Evolutionary conservation across 2,113 vertebrate species (phyloP), one percentile per base, ranked within the genome.

Genomic region (Pedionomus torquatus): DNA sequence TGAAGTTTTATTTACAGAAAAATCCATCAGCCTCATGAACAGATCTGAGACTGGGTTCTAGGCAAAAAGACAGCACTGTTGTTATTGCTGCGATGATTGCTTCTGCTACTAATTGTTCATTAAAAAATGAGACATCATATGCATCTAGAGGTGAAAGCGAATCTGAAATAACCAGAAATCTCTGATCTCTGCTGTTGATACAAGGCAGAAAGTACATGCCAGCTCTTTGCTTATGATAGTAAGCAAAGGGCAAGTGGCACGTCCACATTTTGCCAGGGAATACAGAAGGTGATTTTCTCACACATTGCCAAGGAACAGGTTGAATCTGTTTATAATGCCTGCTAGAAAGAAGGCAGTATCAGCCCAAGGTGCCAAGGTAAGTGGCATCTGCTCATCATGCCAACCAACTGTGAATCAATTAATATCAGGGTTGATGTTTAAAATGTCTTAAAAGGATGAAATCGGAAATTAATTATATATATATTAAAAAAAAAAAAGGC

Each of bases 241-340:
- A 71, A 78, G 43, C 52, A 94, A 70, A 91, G 83, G 52, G 35
- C 43, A 87, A 92, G 52, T 41, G 61, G 65, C 60, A 87, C 4
- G 18, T 87, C 74, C 74, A 28, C 30, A 17, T 72, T 93, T 93
- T 91, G 65, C 65, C 91, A 89, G 72, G 46, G 39, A 84, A 68
- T 79, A 41, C 89, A 96, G 84, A 84, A 87, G 77, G 52, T 89
- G 66, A 57, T 93, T 89, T 95, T 61, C 61, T 57, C 89, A 82
- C 70, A 49, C 70, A 20, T 1, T 94, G 77, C 78, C 93, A 96
- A 79, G 3, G 25, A 92, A 68, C 81, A 92, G 68, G 77, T 87
- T 95, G 89, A 89, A 72, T 76, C 84, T 82, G 83, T 69, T 90
- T 64, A 71, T 75, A 90, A 54, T 46, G 54, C 52, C 64, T 71